These are phyloP conservation scores for Garrulus glandarius DNA, from an alignment of 2,797 vertebrate species.

Conservation along the genomic window DNA sequence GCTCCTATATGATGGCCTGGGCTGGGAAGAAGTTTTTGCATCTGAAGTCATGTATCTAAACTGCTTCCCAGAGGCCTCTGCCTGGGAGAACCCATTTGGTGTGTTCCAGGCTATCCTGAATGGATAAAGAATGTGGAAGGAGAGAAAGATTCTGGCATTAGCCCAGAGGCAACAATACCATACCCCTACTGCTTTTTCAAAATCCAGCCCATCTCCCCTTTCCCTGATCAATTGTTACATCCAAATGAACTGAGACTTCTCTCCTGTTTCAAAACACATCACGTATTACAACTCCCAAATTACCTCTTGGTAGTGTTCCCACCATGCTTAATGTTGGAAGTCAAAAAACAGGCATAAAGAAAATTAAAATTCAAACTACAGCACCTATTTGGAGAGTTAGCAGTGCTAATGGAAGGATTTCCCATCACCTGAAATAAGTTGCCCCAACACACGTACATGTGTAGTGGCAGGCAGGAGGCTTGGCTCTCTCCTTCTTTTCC, in stretches of 20 bases:
- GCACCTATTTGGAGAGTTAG: not conserved
- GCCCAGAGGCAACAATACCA: not conserved
- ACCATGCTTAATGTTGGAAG: not conserved
- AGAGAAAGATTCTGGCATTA: not conserved
- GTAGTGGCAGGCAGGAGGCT: not conserved
- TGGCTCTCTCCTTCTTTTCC: not conserved
- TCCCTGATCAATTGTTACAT: not conserved
- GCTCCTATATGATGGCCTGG: not conserved
- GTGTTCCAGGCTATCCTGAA: not conserved
- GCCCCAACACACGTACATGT: rapidly evolving
- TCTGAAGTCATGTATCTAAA: not conserved
- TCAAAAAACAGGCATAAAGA: not conserved
- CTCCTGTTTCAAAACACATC: not conserved
- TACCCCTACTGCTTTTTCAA: not conserved
- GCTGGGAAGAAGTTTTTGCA: not conserved
- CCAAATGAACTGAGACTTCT: not conserved
- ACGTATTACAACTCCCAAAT: not conserved
- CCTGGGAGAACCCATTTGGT: not conserved
- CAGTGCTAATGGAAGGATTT: not conserved
- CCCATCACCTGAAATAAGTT: not conserved
- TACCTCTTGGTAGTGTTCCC: not conserved
- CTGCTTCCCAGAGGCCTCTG: not conserved
- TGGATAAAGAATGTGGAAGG: rapidly evolving
- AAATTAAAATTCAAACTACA: not conserved
- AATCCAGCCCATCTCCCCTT: not conserved